These are phyloP conservation scores for Chymomyza fuscimana DNA, from an alignment of 2,888 invertebrate genomes.

Conservation along the genomic window DNA sequence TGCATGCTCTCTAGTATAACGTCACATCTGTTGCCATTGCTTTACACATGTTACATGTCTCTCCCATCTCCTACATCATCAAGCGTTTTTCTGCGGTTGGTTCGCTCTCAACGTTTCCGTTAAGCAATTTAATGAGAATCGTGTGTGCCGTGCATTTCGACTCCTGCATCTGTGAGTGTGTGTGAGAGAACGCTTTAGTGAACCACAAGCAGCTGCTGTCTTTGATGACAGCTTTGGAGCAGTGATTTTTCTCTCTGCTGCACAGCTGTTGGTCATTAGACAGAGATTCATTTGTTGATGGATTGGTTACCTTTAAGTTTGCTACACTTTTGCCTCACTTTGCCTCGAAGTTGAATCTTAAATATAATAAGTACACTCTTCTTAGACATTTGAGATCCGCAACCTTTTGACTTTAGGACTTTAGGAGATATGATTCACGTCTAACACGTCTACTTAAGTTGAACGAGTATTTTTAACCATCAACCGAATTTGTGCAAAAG, in stretches of 20 bases:
- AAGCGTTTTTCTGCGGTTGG: constrained; percentile 19
- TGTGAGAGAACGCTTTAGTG: not conserved
- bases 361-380: not conserved
- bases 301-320: not conserved
- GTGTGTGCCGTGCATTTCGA: constrained; percentile 4
- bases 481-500: too few relatives aligned
- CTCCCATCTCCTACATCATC: constrained; percentile 9
- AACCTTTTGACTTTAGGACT: too few relatives aligned
- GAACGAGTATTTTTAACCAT: too few relatives aligned
- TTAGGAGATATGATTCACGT: too few relatives aligned
- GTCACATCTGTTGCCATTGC: not conserved
- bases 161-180: not conserved
- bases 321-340: not conserved
- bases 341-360: not conserved
- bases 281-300: constrained; percentile 1
- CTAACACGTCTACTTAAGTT: too few relatives aligned
- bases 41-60: not conserved
- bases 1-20: not conserved
- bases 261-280: constrained; percentile 1
- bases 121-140: constrained; percentile 51
- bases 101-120: constrained; percentile 36
- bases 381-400: too few relatives aligned
- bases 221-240: not conserved
- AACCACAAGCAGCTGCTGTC: not conserved
- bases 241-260: not conserved